phyloP scores from a whole-genome alignment of 2,797 vertebrate genomes.

The Lerista edwardsae region DNA sequence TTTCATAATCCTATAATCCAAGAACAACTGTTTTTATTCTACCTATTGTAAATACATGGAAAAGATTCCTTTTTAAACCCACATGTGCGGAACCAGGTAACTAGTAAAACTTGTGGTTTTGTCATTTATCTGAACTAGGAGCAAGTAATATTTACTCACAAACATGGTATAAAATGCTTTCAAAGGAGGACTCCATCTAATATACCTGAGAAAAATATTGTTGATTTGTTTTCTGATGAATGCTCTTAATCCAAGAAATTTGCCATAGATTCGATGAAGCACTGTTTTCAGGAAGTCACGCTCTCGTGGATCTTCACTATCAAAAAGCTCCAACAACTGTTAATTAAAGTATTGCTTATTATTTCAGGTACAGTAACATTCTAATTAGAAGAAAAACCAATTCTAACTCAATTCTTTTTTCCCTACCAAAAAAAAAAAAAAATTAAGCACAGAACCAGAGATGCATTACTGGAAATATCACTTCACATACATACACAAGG shows the following conservation, averaged over 20 bases:
- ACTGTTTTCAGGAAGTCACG: constrained; percentile 97
- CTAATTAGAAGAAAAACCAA: not conserved
- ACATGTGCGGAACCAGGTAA: not conserved
- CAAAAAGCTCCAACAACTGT: constrained; percentile 95
- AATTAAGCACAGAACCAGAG: not conserved
- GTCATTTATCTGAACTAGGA: not conserved
- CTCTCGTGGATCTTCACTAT: constrained; percentile 97
- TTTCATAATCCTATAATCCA: not conserved
- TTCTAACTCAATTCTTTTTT: not conserved
- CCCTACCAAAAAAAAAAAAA: not conserved
- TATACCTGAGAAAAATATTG: constrained; percentile 97
- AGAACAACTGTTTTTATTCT: not conserved
- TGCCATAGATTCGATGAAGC: constrained; percentile 96
- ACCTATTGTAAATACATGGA: too few species aligned
- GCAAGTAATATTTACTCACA: not conserved
- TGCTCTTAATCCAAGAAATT: constrained; percentile 95
- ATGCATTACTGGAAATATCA: not conserved
- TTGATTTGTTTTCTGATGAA: constrained; percentile 99
- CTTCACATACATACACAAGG: not conserved
- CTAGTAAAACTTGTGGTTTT: not conserved
- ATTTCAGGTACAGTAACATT: constrained; percentile 44
- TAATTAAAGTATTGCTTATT: constrained; percentile 71
- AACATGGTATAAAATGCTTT: not conserved
- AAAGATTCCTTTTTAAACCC: not conserved
- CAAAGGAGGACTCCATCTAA: not conserved